Evolutionary conservation across 2,113 vertebrate genomes (phyloP).

Genomic region (Gulo gulo): DNA sequence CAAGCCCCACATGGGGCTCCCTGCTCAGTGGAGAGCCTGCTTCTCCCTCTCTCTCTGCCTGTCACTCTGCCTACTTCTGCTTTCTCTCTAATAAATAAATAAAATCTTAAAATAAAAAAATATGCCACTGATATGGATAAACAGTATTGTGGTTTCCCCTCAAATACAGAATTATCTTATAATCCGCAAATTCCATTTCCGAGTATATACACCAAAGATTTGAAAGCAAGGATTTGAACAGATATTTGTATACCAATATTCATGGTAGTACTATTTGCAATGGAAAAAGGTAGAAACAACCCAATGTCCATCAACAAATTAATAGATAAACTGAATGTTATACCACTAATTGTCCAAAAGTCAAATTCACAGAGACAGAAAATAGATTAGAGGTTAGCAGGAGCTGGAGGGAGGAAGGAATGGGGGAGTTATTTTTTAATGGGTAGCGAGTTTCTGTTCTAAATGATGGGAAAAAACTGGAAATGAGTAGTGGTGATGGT

Average conservation of each 20-base stretch:
- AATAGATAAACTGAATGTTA: neutral
- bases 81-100: too few species aligned
- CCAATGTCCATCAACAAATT: neutral
- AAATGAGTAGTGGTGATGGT: neutral
- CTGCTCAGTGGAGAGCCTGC: too few species aligned
- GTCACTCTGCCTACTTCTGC: too few species aligned
- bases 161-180: neutral
- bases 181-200: neutral
- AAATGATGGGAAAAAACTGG: neutral
- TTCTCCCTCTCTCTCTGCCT: too few species aligned
- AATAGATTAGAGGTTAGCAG: neutral
- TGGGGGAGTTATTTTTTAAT: neutral
- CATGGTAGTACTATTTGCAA: neutral
- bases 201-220: neutral
- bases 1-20: too few species aligned
- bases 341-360: too few species aligned
- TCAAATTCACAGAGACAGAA: neutral
- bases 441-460: neutral
- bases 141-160: neutral
- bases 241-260: neutral
- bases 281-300: neutral
- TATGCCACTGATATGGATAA: neutral
- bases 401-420: neutral
- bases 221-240: neutral
- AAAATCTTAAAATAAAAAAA: neutral